These are phyloP conservation scores for Sebastes variabilis DNA, from an alignment of 2,797 vertebrate species.

Conservation along the genomic window DNA sequence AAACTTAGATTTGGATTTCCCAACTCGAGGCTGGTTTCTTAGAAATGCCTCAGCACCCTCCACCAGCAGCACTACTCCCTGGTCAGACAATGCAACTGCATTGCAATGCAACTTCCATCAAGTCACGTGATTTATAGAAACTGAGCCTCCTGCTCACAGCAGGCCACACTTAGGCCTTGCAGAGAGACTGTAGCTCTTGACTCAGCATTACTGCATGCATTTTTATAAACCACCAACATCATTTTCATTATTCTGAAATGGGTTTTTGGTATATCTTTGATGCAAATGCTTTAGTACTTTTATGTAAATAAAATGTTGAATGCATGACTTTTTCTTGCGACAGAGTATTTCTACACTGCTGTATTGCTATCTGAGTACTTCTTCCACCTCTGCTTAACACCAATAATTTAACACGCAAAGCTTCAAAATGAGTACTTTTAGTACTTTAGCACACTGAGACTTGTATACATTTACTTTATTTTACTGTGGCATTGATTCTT, in stretches of 20 bases:
- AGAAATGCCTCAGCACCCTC: conserved; percentile 14
- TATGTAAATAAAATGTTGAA: neutral
- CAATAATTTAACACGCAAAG: neutral
- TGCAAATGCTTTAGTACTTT: neutral
- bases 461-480: neutral
- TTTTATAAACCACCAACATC: no score
- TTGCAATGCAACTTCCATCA: neutral
- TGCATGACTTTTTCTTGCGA: neutral
- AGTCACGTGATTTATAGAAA: conserved; percentile 72
- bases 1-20: conserved; percentile 25
- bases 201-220: conserved; percentile 8
- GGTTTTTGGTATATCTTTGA: neutral
- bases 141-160: neutral
- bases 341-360: neutral
- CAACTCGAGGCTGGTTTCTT: conserved; percentile 1
- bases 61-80: neutral
- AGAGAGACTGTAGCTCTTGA: neutral
- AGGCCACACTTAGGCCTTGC: neutral
- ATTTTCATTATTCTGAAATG: no score
- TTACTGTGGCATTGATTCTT: neutral
- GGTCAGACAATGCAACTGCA: neutral
- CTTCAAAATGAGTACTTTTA: neutral
- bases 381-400: neutral
- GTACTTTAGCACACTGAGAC: neutral
- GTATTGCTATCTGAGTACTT: neutral